These are phyloP conservation scores for Haliaeetus leucogaster DNA, from an alignment of 2,113 vertebrate genomes.

Conservation along the genomic window DNA sequence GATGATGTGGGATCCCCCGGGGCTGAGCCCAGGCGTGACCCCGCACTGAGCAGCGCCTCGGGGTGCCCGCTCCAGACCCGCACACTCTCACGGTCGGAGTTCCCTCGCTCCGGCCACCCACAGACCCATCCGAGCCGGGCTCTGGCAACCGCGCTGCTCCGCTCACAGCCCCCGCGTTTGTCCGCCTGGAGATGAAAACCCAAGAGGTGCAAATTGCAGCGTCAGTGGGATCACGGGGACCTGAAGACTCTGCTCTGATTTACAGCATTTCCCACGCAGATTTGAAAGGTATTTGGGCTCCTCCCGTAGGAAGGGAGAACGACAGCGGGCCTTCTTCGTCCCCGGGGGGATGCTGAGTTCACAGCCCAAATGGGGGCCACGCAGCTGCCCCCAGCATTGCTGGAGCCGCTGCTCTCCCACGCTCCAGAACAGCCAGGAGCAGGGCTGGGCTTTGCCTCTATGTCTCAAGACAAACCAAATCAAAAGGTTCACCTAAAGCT, in stretches of 20 bases:
- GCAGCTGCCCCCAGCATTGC: not conserved
- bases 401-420: not conserved
- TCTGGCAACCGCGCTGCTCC: not conserved
- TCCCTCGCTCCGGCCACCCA: not conserved
- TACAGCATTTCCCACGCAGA: not conserved
- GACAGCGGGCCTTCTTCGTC: fast-evolving
- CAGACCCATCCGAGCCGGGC: not conserved
- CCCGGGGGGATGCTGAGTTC: not conserved
- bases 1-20: fast-evolving
- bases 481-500: not conserved
- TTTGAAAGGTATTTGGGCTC: not conserved
- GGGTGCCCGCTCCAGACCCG: fast-evolving
- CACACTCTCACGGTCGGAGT: fast-evolving
- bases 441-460: not conserved
- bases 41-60: fast-evolving
- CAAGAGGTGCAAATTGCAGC: not conserved
- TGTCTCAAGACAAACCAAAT: not conserved
- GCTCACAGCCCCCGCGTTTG: not conserved
- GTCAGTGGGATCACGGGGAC: not conserved
- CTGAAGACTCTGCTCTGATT: not conserved
- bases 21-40: not conserved
- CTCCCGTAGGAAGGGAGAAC: fast-evolving
- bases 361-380: not conserved
- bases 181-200: not conserved
- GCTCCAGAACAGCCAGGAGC: not conserved